A percentile compares a stretch with the other conserved stretches of the same genome.
Evolutionary conservation across 2,888 invertebrate species (phyloP).

Genomic region (Pollenia griseotomentosa): DNA sequence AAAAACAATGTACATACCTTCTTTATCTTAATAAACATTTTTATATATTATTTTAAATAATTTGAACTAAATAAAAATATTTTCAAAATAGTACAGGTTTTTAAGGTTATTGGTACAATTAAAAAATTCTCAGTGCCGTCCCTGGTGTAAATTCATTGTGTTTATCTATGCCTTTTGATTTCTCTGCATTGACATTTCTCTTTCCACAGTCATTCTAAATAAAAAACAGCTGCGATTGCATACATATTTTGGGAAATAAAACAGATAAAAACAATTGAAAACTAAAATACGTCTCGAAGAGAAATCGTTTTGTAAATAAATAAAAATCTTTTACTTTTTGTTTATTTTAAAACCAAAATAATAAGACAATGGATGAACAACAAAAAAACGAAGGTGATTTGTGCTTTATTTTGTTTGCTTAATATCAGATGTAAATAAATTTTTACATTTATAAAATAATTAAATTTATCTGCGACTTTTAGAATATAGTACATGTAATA

Average conservation of each 20-base stretch:
- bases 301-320: slow-evolving; percentile 41
- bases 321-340: slow-evolving; percentile 10
- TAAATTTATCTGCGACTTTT: neutral
- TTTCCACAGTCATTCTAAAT: slow-evolving; percentile 40
- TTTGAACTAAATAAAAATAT: too few relatives aligned
- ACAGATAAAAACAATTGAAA: slow-evolving; percentile 6
- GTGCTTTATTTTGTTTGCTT: neutral
- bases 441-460: neutral
- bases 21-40: too few relatives aligned
- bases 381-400: slow-evolving; percentile 16
- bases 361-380: slow-evolving; percentile 44
- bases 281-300: slow-evolving; percentile 4
- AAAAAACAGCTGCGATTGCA: slow-evolving; percentile 53
- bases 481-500: slow-evolving; percentile 4
- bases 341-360: neutral
- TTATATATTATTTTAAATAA: too few relatives aligned
- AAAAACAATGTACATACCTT: too few relatives aligned
- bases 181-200: slow-evolving; percentile 3
- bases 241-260: neutral
- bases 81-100: too few relatives aligned
- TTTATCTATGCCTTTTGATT: neutral
- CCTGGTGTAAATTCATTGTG: too few relatives aligned
- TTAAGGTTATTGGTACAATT: too few relatives aligned
- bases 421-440: neutral
- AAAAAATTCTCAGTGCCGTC: too few relatives aligned